Evolutionary conservation across 2,797 vertebrate genomes (phyloP), one percentile per base, ranked within the genome.

Genomic region (Morus bassanus): DNA sequence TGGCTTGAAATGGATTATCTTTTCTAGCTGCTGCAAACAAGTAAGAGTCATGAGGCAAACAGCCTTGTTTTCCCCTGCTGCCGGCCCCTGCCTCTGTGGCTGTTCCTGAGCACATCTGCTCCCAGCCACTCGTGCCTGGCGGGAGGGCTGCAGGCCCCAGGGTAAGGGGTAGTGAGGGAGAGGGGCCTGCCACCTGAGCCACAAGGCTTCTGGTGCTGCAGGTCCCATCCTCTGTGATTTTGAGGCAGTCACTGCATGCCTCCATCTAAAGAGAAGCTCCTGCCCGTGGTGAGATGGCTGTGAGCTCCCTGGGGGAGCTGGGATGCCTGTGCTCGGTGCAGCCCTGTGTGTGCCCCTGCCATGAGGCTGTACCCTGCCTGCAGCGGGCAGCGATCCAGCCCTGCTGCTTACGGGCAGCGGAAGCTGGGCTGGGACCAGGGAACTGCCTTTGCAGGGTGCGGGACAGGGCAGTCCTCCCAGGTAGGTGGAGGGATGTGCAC

Each of bases 211-310:
- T 60, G 9, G 27, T 2, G 30, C 31, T 7, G 51, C 23, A 6
- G 30, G 46, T 68, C 63, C 21, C 11, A 5, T 17, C n/a, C 50
- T 41, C 35, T 13, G 35, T 2, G 2, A 19, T 31, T 35, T 30
- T 0, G 7, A 54, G 35, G 73, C 2, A 2, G 35, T 31, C 13
- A 35, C 37, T 5, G 6, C 0, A 1, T 21, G 28, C 25, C 24
- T 54, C 33, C 1, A 2, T 19, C 35, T 28, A 11, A 46, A 31
- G 46, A 60, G n/a, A 45, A 33, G 37, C 19, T 84, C 33, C 85
- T 60, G 65, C 46, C 73, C 41, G 30, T 15, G 1, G 4, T 5
- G 53, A 54, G 73, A 6, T 13, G 46, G 25, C 59, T 18, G 22
- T 0, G 5, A 21, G 65, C 16, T 59, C 33, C 30, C 9, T 6